Evolutionary conservation across 35 echinoderm and acorn worm species (phyloP), one percentile per base, ranked within the genome.

Genomic region (Strongylocentrotus purpuratus): DNA sequence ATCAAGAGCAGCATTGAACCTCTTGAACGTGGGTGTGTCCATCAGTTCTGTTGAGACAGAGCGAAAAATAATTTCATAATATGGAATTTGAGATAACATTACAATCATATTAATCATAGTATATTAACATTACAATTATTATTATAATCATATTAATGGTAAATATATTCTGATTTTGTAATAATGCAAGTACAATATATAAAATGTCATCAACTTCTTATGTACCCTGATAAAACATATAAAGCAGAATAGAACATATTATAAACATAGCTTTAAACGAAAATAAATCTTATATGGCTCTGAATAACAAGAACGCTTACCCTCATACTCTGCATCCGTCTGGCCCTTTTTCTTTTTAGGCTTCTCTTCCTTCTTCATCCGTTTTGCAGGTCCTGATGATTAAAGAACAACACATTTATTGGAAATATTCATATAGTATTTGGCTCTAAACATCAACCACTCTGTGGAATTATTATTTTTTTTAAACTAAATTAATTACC

Each of bases 1-100:
- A 28, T 99, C 98, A 33, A 99, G 70, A 17, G 98, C 98, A 78
- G 97, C 65, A 94, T 97, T 96, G 86, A 99, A 97, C n/a, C 97
- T 92, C 91, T 97, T 97, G 65, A 97, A 99, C 4, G 97, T 99
- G 2, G 98, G 94, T 32, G 96, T 95, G 31, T 99, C 98, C 91
- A 96, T 96, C 8, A 99, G 85, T 94, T 99, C 98, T 97, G 48
- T 70, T 70, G 61, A 70, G 25, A 70, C 17, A 0, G 15, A 70
- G 25, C 6, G 6, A 70, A 22, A 25, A 70, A 20, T 0, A 1
- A 65, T 65, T 28, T 25, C 15, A 22, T 20, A 22, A 70, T 28
- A 22, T 18, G 61, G 61, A 13, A 70, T 70, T 65, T 4, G 22
- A 70, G 61, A 70, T 25, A 28, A 70, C 25, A 70, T 22, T 28